phyloP scores from a whole-genome alignment of 2,113 vertebrate species.

The Calyptomena viridis region DNA sequence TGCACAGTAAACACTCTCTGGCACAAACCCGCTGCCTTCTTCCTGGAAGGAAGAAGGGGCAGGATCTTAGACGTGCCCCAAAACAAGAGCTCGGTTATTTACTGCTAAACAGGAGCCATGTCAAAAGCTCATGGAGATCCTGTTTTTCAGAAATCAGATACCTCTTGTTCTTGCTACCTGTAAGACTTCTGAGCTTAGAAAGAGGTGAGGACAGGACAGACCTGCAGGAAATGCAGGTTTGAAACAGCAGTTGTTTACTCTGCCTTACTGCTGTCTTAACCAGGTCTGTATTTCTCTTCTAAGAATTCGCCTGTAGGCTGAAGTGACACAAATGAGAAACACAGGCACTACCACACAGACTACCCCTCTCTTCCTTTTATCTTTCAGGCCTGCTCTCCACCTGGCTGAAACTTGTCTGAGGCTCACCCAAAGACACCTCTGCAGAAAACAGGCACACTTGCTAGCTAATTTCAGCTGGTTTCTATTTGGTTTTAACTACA shows the following conservation, averaged over 20 bases:
- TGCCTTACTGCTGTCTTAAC: not conserved
- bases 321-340: slow-evolving; percentile 12
- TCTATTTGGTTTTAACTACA: not conserved
- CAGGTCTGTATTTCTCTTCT: not conserved
- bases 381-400: slow-evolving; percentile 72
- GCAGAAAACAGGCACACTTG: not conserved
- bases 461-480: not conserved
- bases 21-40: not conserved
- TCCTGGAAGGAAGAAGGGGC: not conserved
- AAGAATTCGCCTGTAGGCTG: not conserved
- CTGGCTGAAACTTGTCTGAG: slow-evolving; percentile 47
- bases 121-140: not conserved
- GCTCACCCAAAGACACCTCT: slow-evolving; percentile 35
- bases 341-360: not conserved
- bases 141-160: not conserved
- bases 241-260: not conserved
- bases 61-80: not conserved
- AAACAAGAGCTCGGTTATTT: not conserved
- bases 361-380: slow-evolving; percentile 57
- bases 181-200: not conserved
- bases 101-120: not conserved
- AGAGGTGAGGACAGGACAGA: not conserved
- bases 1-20: not conserved
- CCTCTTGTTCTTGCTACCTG: not conserved
- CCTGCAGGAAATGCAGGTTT: not conserved